phyloP scores from a whole-genome alignment of 1,140 invertebrate genomes.

The Nephotettix cincticeps region DNA sequence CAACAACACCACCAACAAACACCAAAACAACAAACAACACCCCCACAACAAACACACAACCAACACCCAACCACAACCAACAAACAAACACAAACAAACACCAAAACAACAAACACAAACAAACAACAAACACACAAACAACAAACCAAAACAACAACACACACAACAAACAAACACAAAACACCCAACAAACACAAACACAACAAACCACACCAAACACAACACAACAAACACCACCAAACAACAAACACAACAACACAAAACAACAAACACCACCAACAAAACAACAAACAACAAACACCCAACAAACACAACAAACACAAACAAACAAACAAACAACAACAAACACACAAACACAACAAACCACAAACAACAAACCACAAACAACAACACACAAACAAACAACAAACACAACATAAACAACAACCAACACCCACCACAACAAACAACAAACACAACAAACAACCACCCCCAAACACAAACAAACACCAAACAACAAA shows the following conservation, averaged over 20 bases:
- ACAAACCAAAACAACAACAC: background rate
- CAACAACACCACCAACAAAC: background rate
- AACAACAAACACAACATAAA: background rate
- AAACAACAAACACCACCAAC: background rate
- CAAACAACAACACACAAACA: too few relatives aligned
- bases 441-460: background rate
- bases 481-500: background rate
- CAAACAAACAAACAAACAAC: too few relatives aligned
- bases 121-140: background rate
- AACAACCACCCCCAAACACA: background rate
- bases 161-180: background rate
- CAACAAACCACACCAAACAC: too few relatives aligned
- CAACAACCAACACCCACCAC: background rate
- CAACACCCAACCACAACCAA: background rate
- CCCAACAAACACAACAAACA: too few relatives aligned
- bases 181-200: background rate
- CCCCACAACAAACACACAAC: background rate
- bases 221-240: background rate
- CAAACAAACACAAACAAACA: background rate
- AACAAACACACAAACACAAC: too few relatives aligned
- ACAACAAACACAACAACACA: background rate
- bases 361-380: background rate
- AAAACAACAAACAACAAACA: background rate
- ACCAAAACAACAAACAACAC: background rate
- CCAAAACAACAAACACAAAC: background rate